Evolutionary conservation across 1,140 invertebrate species (phyloP).

Genomic region (Penaeus indicus): DNA sequence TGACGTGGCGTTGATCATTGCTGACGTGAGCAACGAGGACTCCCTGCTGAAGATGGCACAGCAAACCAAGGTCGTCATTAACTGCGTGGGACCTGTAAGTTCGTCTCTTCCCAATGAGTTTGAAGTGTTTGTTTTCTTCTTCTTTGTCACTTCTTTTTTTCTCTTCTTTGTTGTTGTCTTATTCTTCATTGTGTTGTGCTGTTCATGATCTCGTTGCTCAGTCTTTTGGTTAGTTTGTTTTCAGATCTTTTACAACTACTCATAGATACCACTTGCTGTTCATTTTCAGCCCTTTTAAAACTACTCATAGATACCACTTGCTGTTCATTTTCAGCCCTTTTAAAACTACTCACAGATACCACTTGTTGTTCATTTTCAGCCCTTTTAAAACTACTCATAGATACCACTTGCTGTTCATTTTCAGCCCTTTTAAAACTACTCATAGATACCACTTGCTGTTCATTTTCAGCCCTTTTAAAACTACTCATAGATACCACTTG

Average conservation of each 20-base stretch:
- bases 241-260: neutral
- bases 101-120: neutral
- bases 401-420: no score
- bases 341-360: neutral
- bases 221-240: neutral
- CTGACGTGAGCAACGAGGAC: conserved; percentile 81
- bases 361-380: no score
- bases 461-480: neutral
- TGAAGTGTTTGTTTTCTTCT: neutral
- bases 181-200: neutral
- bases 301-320: neutral
- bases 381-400: neutral
- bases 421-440: neutral
- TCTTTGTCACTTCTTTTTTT: neutral
- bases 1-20: conserved; percentile 79
- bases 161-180: neutral
- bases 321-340: no score
- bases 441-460: no score
- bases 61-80: conserved; percentile 82
- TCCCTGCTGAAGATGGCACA: conserved; percentile 83
- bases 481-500: neutral
- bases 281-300: neutral
- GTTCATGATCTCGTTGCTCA: neutral
- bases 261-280: no score
- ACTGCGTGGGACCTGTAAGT: conserved; percentile 86